Percentiles rank a stretch among this genome's conserved stretches.
Evolutionary conservation across 2,113 vertebrate genomes (phyloP).

Genomic region (Eclectus roratus): DNA sequence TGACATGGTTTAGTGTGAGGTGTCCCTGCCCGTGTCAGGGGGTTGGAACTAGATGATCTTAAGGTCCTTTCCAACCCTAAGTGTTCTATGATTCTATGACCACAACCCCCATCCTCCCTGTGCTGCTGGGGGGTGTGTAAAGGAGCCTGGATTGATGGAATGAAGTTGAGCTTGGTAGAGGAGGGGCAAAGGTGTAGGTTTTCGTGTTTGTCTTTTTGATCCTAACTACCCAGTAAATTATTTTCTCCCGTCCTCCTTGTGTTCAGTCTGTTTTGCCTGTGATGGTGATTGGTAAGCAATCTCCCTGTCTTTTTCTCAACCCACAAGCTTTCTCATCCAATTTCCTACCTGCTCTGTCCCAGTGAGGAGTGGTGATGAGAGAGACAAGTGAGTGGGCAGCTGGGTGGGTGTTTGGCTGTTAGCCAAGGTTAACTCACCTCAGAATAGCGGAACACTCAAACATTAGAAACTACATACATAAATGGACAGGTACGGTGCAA

Average conservation of each 20-base stretch:
- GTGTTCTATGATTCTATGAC: not conserved
- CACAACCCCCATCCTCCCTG: not conserved
- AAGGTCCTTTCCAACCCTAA: not conserved
- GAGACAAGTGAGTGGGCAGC: not conserved
- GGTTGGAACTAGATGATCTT: not conserved
- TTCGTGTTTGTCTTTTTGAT: not conserved
- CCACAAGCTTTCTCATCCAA: not conserved
- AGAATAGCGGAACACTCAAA: not conserved
- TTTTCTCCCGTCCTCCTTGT: rapidly evolving
- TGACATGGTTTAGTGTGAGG: not conserved
- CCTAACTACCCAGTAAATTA: not conserved
- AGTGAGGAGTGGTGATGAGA: not conserved
- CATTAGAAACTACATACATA: not conserved
- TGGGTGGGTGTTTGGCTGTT: not conserved
- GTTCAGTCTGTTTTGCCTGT: not conserved
- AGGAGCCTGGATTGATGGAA: not conserved
- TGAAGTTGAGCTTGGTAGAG: not conserved
- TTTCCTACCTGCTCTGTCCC: not conserved
- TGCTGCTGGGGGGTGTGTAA: not conserved
- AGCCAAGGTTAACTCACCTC: not conserved
- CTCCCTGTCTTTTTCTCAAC: not conserved
- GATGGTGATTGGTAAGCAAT: not conserved
- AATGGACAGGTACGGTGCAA: not conserved
- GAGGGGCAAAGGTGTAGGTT: not conserved
- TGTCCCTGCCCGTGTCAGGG: not conserved